Conservation (phyloP, 1,140 invertebrate species). For the Solenopsis fugax region DNA sequence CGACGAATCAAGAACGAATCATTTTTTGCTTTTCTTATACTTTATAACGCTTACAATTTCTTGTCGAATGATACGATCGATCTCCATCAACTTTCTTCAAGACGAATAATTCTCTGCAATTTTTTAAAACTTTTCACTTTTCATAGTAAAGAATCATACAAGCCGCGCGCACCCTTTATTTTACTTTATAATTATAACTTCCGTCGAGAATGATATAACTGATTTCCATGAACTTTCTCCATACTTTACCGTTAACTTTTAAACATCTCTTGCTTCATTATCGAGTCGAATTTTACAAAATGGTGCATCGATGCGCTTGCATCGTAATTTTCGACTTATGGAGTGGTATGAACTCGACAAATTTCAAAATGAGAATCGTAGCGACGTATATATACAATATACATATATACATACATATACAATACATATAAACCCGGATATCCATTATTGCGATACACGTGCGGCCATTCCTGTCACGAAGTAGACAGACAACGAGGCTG, state of each 20-base stretch:
- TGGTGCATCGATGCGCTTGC: neutral
- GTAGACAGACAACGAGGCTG: conserved; percentile 50
- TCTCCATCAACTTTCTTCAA: conserved; percentile 4
- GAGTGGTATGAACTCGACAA: neutral
- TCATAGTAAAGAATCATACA: neutral
- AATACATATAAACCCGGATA: neutral
- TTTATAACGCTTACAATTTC: conserved; percentile 5
- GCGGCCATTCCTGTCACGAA: conserved; percentile 56
- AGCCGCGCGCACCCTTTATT: neutral
- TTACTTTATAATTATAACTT: conserved; percentile 30
- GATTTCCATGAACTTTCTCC: neutral
- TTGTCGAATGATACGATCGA: neutral
- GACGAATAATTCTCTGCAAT: neutral
- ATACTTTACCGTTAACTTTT: neutral
- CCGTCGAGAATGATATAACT: neutral
- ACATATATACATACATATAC: neutral
- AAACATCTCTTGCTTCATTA: neutral
- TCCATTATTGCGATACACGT: conserved; percentile 67
- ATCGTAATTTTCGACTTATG: neutral
- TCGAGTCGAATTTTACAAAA: neutral
- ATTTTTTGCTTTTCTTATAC: neutral
- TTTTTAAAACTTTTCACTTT: conserved; percentile 8
- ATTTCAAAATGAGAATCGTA: neutral
- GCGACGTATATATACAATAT: neutral
- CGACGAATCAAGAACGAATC: neutral